phyloP scores from a whole-genome alignment of 2,888 invertebrate genomes.

The Dasysyrphus albostriatus region DNA sequence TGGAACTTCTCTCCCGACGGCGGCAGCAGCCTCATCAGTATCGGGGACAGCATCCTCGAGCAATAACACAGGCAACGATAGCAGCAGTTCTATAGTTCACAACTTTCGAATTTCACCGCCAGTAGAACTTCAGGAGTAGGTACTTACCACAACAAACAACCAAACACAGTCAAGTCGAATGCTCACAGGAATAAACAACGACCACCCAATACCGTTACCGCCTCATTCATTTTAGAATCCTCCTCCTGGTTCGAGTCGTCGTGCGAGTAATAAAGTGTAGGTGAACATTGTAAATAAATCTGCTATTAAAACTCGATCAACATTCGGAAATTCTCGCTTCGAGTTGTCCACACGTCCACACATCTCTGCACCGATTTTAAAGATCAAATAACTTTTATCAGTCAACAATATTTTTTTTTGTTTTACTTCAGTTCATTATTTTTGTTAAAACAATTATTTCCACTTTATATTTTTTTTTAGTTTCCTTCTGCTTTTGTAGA shows the following conservation, averaged over 20 bases:
- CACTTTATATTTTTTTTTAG: constrained; percentile 21
- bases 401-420: constrained; percentile 37
- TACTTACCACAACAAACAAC: constrained; percentile 54
- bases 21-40: constrained; percentile 64
- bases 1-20: constrained; percentile 66
- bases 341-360: constrained; percentile 38
- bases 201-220: constrained; percentile 61
- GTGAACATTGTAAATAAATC: constrained; percentile 71
- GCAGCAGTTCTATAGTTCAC: constrained; percentile 80
- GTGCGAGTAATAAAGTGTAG: constrained; percentile 51
- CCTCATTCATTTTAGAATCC: constrained; percentile 59
- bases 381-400: constrained; percentile 60
- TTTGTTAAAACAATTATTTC: constrained; percentile 27
- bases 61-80: constrained; percentile 78
- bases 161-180: constrained; percentile 44
- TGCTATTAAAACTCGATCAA: constrained; percentile 52
- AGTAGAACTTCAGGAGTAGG: constrained; percentile 77
- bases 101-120: constrained; percentile 80
- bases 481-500: constrained; percentile 47
- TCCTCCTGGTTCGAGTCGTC: constrained; percentile 43
- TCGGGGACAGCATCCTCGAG: constrained; percentile 71
- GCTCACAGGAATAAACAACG: constrained; percentile 42
- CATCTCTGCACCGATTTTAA: constrained; percentile 60
- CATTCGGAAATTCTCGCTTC: constrained; percentile 39
- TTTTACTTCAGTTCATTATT: constrained; percentile 40